Evolutionary conservation across 2,797 vertebrate genomes (phyloP).

Genomic region (Spea hammondii): DNA sequence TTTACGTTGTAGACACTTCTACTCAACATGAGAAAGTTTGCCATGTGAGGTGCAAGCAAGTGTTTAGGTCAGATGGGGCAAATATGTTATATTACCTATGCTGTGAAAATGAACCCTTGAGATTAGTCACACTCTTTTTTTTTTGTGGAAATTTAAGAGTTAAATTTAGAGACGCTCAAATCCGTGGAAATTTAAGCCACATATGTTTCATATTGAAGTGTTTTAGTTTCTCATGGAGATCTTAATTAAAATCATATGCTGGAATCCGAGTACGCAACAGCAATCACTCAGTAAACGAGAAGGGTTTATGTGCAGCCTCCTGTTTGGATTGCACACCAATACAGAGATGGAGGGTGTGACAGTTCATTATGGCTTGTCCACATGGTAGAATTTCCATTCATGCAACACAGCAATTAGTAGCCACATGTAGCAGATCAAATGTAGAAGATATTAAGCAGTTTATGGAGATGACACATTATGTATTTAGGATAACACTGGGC

Average conservation of each 20-base stretch:
- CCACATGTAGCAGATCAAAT: too few species aligned
- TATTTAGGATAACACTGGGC: too few species aligned
- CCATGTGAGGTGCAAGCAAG: slow-evolving; percentile 25
- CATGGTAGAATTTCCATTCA: neutral
- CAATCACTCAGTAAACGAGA: slow-evolving; percentile 10
- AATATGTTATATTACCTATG: slow-evolving; percentile 43
- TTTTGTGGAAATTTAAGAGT: slow-evolving; percentile 59
- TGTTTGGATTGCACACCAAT: neutral
- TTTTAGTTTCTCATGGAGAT: slow-evolving; percentile 71
- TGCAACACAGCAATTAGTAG: too few species aligned
- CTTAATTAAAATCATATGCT: slow-evolving; percentile 74
- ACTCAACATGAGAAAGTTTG: neutral
- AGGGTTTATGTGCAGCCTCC: neutral
- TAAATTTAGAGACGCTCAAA: slow-evolving; percentile 53
- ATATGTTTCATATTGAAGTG: slow-evolving; percentile 40
- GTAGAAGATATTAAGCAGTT: too few species aligned
- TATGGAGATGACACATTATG: too few species aligned
- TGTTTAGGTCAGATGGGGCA: slow-evolving; percentile 31
- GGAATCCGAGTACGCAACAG: slow-evolving; percentile 39
- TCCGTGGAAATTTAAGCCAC: slow-evolving; percentile 30
- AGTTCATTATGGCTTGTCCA: neutral
- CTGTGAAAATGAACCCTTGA: slow-evolving; percentile 31
- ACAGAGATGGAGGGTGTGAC: neutral
- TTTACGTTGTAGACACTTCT: neutral
- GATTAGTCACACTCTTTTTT: slow-evolving; percentile 34